Conservation (phyloP, 2,113 vertebrate genomes). For the Oreochromis spilurus region DNA sequence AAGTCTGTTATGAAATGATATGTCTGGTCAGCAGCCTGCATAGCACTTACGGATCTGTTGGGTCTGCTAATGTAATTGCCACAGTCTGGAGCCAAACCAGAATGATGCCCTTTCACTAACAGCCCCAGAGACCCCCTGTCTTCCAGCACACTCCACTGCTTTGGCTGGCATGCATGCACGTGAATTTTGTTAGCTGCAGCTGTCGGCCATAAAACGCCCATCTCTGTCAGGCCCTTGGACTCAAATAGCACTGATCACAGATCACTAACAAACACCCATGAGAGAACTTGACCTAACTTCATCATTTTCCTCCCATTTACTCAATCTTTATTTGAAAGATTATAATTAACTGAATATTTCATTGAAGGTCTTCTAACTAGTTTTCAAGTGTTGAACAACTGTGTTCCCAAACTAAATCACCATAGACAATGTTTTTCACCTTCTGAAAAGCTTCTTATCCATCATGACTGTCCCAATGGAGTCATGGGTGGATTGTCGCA, state of each 20-base stretch:
- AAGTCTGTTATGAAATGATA: background rate
- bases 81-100: conserved; percentile 20
- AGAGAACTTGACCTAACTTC: background rate
- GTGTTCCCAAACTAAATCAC: background rate
- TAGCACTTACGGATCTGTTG: background rate
- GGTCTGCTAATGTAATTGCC: conserved; percentile 5
- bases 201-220: conserved; percentile 39
- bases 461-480: conserved; percentile 74
- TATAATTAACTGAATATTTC: background rate
- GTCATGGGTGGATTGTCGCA: conserved; percentile 70
- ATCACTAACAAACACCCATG: background rate
- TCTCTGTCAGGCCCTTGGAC: conserved; percentile 25
- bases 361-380: background rate
- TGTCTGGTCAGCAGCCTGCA: background rate
- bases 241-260: conserved; percentile 33
- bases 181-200: conserved; percentile 40
- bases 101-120: conserved; percentile 32
- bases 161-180: background rate
- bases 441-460: conserved; percentile 80
- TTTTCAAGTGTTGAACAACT: background rate
- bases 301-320: background rate
- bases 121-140: background rate
- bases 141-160: background rate
- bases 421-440: conserved; percentile 63
- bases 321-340: background rate